Evolutionary conservation across 2,888 invertebrate genomes (phyloP).

Genomic region (Adineta ricciae): DNA sequence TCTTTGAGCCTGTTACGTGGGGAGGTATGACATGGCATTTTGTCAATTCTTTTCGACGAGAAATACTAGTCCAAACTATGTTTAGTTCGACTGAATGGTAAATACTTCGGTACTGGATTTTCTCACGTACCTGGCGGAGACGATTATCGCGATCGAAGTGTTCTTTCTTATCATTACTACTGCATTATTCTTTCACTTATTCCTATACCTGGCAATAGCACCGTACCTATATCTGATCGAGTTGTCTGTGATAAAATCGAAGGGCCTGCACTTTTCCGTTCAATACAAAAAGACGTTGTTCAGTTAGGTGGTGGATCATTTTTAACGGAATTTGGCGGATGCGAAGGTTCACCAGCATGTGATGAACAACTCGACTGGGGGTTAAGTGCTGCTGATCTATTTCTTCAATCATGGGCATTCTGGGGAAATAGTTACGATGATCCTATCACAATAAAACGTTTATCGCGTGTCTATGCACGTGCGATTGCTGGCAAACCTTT

Average conservation of each 20-base stretch:
- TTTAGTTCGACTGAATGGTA: slow-evolving; percentile 36
- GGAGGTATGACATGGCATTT: slow-evolving; percentile 24
- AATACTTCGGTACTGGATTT: slow-evolving; percentile 38
- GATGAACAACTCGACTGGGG: slow-evolving; percentile 38
- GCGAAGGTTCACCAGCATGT: slow-evolving; percentile 34
- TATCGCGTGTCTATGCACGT: slow-evolving; percentile 38
- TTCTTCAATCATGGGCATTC: slow-evolving; percentile 41
- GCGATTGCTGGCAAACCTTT: slow-evolving; percentile 38
- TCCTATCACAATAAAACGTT: slow-evolving; percentile 34
- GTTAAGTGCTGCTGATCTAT: slow-evolving; percentile 37
- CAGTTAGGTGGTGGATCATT: slow-evolving; percentile 37
- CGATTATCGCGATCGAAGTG: slow-evolving; percentile 10
- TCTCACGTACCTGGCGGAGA: slow-evolving; percentile 37
- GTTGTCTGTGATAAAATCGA: slow-evolving; percentile 38
- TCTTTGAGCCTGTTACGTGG: slow-evolving; percentile 43
- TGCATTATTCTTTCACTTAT: slow-evolving; percentile 38
- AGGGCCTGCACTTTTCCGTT: slow-evolving; percentile 35
- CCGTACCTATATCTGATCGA: slow-evolving; percentile 35
- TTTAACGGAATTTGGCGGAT: slow-evolving; percentile 42
- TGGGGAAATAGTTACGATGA: slow-evolving; percentile 40
- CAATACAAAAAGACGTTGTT: slow-evolving; percentile 35
- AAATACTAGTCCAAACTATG: no score
- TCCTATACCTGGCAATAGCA: slow-evolving; percentile 24
- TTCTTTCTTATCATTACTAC: slow-evolving; percentile 39
- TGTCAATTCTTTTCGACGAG: no score